Base-by-base conservation (phyloP, 2,888 invertebrate genomes). In the Oligia latruncula region DNA sequence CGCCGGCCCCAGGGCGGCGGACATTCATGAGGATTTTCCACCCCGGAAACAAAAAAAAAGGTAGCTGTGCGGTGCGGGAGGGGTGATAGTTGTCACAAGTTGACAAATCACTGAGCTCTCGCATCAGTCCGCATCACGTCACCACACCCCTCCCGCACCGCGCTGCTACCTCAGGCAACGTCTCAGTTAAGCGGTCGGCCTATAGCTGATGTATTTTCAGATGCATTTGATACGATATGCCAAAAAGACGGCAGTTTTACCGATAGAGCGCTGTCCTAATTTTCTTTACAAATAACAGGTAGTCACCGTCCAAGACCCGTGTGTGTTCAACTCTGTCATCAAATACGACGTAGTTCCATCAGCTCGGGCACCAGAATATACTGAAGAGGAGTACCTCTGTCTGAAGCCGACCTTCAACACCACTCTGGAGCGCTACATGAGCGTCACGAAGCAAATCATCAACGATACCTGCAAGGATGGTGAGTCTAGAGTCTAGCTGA, bases 311-410 rank as follows among this genome's bases (percentile, higher is more conserved):
- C 93, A 90, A 64, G 96, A 96, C 77, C 93, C 94, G 0, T 96
- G 96, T 88, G 95, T 93, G 46, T 96, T 95, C 87, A 95, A 96
- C 91, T 96, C 96, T 0, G 85, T 96, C 4, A 95, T 95, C 71
- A 96, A 95, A 83, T 96, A 96, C 87, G 95, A 95, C 81, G 95
- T 94, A 5, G 90, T 96, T 70, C 96, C 96, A 3, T 88, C 90
- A 0, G 86, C 87, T 2, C 89, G 95, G 17, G 88, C 91, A 9
- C 65, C 92, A 4, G 92, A 94, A 65, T 96, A 96, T 82, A 68
- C 83, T 0, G 96, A 96, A 86, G 96, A 95, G 3, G 94, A 96
- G 79, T 95, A 92, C 82, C 89, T 96, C 1, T 96, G 96, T 79
- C 93, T 96, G 40, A 95, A 94, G 87, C 87, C 92, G 2, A 85